Conservation (phyloP, 2,797 vertebrate genomes). For the Rhinoraja longicauda region DNA sequence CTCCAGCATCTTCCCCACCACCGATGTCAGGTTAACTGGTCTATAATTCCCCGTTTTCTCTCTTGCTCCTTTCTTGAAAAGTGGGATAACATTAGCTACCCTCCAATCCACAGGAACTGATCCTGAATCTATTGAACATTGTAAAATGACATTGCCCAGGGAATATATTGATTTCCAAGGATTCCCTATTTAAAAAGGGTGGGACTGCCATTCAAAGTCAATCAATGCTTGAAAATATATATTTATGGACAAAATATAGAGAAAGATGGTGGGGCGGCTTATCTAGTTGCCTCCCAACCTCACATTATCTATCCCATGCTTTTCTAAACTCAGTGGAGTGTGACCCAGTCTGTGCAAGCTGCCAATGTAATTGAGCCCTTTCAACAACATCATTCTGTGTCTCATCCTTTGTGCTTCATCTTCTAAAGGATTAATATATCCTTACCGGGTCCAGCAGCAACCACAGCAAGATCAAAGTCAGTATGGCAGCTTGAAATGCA, state of each 20-base stretch:
- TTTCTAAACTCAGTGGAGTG: background rate
- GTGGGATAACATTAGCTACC: too few relatives aligned
- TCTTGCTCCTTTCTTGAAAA: too few relatives aligned
- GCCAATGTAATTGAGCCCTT: background rate
- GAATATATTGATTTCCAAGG: background rate
- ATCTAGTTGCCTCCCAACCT: background rate
- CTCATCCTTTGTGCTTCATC: background rate
- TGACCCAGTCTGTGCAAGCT: background rate
- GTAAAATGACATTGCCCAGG: too few relatives aligned
- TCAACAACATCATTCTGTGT: background rate
- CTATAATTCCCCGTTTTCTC: too few relatives aligned
- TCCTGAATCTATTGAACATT: too few relatives aligned
- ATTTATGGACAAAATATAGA: background rate
- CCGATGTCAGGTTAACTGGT: too few relatives aligned
- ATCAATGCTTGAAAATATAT: background rate
- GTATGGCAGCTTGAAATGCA: background rate
- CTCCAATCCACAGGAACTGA: too few relatives aligned
- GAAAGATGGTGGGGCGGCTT: background rate
- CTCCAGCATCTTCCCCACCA: too few relatives aligned
- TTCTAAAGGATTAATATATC: background rate
- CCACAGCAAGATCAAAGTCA: too few relatives aligned
- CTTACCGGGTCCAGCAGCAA: too few relatives aligned
- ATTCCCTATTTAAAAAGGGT: background rate
- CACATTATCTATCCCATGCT: background rate
- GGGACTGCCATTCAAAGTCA: background rate